phyloP scores from a whole-genome alignment of 2,888 invertebrate species.

The Bembecia ichneumoniformis region DNA sequence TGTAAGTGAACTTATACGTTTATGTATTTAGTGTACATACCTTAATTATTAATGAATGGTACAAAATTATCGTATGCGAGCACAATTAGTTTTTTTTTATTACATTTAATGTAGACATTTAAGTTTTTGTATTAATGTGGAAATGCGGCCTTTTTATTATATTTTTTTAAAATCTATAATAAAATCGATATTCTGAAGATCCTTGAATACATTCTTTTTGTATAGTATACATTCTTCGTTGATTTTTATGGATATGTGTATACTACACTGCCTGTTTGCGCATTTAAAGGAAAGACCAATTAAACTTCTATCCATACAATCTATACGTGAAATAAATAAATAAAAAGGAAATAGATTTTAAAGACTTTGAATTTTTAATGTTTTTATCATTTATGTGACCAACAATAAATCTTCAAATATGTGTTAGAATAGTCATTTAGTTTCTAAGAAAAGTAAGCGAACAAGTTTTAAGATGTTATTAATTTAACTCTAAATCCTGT shows the following conservation, averaged over 20 bases:
- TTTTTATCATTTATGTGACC: slow-evolving; percentile 64
- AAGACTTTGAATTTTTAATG: slow-evolving; percentile 52
- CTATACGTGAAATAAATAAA: slow-evolving; percentile 7
- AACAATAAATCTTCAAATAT: slow-evolving; percentile 54
- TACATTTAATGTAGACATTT: slow-evolving; percentile 1
- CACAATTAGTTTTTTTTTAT: not conserved
- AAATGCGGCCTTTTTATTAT: not conserved
- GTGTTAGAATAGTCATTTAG: slow-evolving; percentile 43
- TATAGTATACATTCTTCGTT: slow-evolving; percentile 28
- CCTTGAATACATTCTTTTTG: slow-evolving; percentile 33
- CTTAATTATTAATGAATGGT: slow-evolving; percentile 12
- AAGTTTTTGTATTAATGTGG: not conserved
- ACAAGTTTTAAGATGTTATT: slow-evolving; percentile 57
- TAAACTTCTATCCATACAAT: slow-evolving; percentile 8
- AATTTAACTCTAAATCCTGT: slow-evolving; percentile 37
- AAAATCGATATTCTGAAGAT: slow-evolving; percentile 29
- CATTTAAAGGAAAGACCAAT: slow-evolving; percentile 34
- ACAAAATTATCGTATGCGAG: slow-evolving; percentile 14
- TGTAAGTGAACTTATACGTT: slow-evolving; percentile 18
- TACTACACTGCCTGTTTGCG: slow-evolving; percentile 45
- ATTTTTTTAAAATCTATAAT: slow-evolving; percentile 5
- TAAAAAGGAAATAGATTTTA: slow-evolving; percentile 25
- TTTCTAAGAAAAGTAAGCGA: slow-evolving; percentile 51
- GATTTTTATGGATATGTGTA: slow-evolving; percentile 25
- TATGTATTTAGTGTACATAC: slow-evolving; percentile 50